Evolutionary conservation across 1,140 invertebrate genomes (phyloP).

Genomic region (Penaeus chinensis): DNA sequence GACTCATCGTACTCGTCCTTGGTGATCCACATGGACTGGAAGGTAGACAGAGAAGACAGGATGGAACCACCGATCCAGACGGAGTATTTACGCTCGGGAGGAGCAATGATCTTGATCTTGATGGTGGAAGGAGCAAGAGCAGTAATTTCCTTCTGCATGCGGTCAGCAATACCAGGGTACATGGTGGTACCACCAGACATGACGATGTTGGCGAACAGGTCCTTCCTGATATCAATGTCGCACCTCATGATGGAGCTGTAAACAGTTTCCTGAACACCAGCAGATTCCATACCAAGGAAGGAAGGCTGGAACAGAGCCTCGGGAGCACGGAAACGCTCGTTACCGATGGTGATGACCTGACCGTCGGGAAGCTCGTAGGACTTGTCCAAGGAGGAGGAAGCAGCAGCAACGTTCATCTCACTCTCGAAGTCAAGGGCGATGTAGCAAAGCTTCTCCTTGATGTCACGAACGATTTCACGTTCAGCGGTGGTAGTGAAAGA

Average conservation of each 20-base stretch:
- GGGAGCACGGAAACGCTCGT: conserved; percentile 43
- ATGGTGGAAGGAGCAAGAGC: conserved; percentile 73
- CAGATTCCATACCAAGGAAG: conserved; percentile 87
- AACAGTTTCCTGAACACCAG: conserved; percentile 84
- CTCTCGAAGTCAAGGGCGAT: conserved; percentile 73
- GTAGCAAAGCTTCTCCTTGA: conserved; percentile 92
- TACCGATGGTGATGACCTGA: conserved; percentile 68
- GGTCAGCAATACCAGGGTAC: conserved; percentile 74
- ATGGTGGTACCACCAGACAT: conserved; percentile 76
- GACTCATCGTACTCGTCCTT: conserved; percentile 37
- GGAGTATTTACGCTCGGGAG: conserved; percentile 40
- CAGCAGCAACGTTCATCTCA: conserved; percentile 64
- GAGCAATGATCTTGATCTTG: conserved; percentile 73
- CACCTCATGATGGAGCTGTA: conserved; percentile 75
- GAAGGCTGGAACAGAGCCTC: conserved; percentile 82
- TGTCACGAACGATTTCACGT: conserved; percentile 91
- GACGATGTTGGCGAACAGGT: conserved; percentile 84
- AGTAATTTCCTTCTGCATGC: conserved; percentile 75
- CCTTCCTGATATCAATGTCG: conserved; percentile 74
- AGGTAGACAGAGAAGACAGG: conserved; percentile 34
- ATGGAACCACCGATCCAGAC: conserved; percentile 52
- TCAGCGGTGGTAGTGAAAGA: conserved; percentile 75
- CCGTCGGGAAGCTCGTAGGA: conserved; percentile 69
- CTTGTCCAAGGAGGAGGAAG: conserved; percentile 65
- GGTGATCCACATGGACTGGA: conserved; percentile 43